phyloP scores from a whole-genome alignment of 2,113 vertebrate species.

The Spilogale gracilis region DNA sequence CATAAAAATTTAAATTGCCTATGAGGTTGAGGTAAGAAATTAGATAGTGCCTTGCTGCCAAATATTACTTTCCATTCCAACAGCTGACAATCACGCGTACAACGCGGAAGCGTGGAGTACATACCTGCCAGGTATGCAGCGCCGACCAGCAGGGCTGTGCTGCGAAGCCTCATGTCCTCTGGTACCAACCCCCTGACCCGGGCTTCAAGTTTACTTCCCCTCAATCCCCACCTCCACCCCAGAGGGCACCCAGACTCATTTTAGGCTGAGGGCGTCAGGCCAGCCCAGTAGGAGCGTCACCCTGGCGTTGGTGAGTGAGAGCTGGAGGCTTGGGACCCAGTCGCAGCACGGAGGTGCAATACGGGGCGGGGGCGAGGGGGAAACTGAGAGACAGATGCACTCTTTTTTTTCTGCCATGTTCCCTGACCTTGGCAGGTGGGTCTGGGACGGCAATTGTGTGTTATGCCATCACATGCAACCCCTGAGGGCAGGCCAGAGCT shows the following conservation, averaged over 20 bases:
- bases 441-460: not conserved
- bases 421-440: not conserved
- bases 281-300: not conserved
- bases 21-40: slow-evolving; percentile 51
- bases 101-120: not conserved
- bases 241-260: not conserved
- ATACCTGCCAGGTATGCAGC: not conserved
- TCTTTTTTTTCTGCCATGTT: not conserved
- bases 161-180: not conserved
- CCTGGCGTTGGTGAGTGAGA: not conserved
- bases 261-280: not conserved
- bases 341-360: not conserved
- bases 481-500: not conserved
- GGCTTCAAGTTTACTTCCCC: not conserved
- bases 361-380: too few relatives aligned
- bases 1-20: slow-evolving; percentile 66
- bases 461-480: not conserved
- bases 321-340: not conserved
- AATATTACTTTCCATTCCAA: slow-evolving; percentile 62
- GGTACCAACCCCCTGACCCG: not conserved
- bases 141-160: not conserved
- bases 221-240: not conserved
- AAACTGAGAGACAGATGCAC: not conserved
- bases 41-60: slow-evolving; percentile 19
- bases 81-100: slow-evolving; percentile 21